A percentile compares a stretch with the other conserved stretches of the same genome.
phyloP scores from a whole-genome alignment of 2,797 vertebrate species.

The Coluber constrictor region DNA sequence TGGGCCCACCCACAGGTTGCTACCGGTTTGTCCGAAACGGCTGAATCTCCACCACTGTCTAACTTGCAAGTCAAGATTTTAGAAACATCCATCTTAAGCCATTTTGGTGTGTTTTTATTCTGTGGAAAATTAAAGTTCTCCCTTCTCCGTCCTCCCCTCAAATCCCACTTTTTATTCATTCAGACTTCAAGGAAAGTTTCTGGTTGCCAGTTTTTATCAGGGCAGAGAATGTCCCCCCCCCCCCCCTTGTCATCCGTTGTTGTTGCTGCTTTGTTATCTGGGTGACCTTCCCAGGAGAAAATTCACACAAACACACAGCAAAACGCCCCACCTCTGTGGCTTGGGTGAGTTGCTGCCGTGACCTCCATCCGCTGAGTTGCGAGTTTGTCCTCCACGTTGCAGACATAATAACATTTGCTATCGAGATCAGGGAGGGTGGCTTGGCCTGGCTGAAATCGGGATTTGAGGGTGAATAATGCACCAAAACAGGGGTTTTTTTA shows the following conservation, averaged over 20 bases:
- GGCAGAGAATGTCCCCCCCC: background rate
- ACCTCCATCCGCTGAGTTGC: background rate
- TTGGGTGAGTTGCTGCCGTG: background rate
- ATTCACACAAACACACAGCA: background rate
- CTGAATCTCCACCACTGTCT: background rate
- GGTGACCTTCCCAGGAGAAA: constrained; percentile 9
- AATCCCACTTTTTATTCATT: background rate
- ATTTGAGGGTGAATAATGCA: background rate
- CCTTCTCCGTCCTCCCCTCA: background rate
- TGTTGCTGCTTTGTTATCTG: background rate
- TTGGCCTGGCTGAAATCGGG: background rate
- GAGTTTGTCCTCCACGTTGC: background rate
- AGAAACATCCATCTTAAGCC: background rate
- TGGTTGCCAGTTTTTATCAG: background rate
- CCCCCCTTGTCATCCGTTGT: no score
- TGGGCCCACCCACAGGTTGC: no score
- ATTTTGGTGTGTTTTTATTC: background rate
- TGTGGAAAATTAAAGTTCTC: background rate
- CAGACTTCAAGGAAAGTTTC: background rate
- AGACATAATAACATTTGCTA: background rate
- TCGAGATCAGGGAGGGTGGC: background rate
- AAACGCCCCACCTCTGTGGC: constrained; percentile 5
- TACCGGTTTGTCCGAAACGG: no score
- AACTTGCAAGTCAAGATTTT: background rate
- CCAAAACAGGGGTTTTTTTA: background rate